Percentiles rank a stretch among this genome's conserved stretches.
phyloP scores from a whole-genome alignment of 2,888 invertebrate genomes.

The Yponomeuta cagnagella region DNA sequence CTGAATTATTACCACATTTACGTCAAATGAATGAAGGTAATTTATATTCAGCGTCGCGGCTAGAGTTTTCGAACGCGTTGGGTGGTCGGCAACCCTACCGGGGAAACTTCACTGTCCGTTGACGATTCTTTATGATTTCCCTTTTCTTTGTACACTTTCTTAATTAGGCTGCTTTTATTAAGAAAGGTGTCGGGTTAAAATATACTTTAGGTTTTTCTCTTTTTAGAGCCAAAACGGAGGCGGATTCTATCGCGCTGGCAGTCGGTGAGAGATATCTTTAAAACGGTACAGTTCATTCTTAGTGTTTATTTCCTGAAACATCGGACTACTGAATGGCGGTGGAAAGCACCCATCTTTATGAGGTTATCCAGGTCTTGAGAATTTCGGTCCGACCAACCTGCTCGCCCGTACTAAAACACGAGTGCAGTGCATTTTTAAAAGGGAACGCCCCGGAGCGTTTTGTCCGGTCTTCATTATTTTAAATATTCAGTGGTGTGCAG shows the following conservation, averaged over 20 bases:
- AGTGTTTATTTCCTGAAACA: constrained; percentile 12
- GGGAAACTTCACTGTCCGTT: constrained; percentile 38
- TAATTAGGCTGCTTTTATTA: constrained; percentile 6
- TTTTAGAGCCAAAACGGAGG: background rate
- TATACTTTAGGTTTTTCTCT: background rate
- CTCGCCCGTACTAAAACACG: constrained; percentile 61
- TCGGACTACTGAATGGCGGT: constrained; percentile 10
- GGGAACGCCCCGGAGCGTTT: constrained; percentile 58
- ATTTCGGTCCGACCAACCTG: constrained; percentile 67
- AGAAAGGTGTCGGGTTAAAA: background rate
- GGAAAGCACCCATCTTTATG: constrained; percentile 39
- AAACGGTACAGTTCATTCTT: constrained; percentile 9
- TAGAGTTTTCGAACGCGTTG: background rate
- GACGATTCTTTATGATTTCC: constrained; percentile 50
- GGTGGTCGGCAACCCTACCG: constrained; percentile 6
- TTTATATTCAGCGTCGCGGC: background rate
- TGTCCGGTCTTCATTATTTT: constrained; percentile 68
- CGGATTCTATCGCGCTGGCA: background rate
- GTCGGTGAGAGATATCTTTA: background rate
- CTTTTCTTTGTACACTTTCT: constrained; percentile 29
- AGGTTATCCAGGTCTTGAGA: constrained; percentile 53
- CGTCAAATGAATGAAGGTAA: background rate
- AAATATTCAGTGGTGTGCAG: constrained; percentile 71
- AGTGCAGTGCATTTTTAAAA: constrained; percentile 75
- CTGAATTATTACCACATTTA: background rate